A percentile compares a stretch with the other conserved stretches of the same genome.
These are phyloP conservation scores for Actinemys pallida DNA, from an alignment of 2,113 vertebrate species.

Conservation along the genomic window DNA sequence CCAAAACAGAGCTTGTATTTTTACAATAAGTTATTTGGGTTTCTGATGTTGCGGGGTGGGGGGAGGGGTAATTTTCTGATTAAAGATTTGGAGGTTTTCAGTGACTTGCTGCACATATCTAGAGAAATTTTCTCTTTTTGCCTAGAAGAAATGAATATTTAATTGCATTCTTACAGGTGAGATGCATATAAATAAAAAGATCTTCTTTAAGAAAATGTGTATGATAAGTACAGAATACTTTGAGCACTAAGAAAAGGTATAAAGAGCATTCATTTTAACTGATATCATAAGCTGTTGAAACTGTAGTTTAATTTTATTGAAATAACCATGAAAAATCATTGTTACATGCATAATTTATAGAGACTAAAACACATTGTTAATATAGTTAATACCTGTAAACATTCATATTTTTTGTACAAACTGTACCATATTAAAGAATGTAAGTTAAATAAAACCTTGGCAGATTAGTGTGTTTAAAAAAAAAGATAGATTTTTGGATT, in stretches of 20 bases:
- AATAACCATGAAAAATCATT: constrained; percentile 23
- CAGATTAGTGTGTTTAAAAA: constrained; percentile 14
- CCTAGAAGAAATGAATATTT: constrained; percentile 11
- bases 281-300: background rate
- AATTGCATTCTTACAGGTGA: constrained; percentile 18
- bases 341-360: background rate
- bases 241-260: constrained; percentile 67
- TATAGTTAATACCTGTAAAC: constrained; percentile 35
- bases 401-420: constrained; percentile 49
- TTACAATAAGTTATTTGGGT: constrained; percentile 81
- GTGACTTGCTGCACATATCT: constrained; percentile 37
- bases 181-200: constrained; percentile 38
- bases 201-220: constrained; percentile 52
- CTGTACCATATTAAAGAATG: constrained; percentile 48
- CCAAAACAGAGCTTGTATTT: constrained; percentile 80
- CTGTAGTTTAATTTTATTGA: constrained; percentile 39
- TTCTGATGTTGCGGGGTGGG: constrained; percentile 51
- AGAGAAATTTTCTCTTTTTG: background rate
- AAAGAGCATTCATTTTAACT: constrained; percentile 34
- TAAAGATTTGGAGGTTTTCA: background rate
- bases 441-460: constrained; percentile 32
- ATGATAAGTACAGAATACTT: constrained; percentile 82
- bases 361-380: constrained; percentile 34
- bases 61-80: constrained; percentile 26
- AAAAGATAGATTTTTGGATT: background rate